phyloP scores from a whole-genome alignment of 2,113 vertebrate species.

The Gymnorhina tibicen region DNA sequence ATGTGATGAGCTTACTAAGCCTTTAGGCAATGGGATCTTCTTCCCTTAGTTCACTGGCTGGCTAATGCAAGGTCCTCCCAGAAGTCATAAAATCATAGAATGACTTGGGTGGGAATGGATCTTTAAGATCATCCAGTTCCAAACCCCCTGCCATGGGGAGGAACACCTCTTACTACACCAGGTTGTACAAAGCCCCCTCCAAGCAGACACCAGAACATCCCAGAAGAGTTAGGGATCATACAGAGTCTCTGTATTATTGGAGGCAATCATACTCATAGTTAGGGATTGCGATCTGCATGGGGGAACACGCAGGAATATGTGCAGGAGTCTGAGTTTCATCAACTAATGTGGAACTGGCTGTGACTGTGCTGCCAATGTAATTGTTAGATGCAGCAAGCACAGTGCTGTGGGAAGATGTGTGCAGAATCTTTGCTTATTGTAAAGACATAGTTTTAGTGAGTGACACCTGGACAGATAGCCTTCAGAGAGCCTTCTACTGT shows the following conservation, averaged over 20 bases:
- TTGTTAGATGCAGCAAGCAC: background rate
- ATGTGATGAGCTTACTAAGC: background rate
- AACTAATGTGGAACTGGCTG: background rate
- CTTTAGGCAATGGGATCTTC: background rate
- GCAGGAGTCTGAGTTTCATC: background rate
- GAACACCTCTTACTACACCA: too few relatives aligned
- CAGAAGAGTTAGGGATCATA: background rate
- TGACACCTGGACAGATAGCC: background rate
- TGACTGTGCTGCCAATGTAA: background rate
- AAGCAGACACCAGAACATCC: background rate
- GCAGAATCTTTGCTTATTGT: background rate
- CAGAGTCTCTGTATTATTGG: background rate
- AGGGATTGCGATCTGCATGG: rapidly evolving
- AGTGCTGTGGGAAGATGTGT: background rate
- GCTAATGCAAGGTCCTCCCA: background rate
- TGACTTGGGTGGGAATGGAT: background rate
- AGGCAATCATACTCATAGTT: background rate
- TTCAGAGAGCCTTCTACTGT: background rate
- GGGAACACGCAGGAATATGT: background rate
- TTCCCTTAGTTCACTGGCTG: background rate
- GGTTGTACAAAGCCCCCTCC: background rate
- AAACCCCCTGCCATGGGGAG: background rate
- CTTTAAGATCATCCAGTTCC: background rate
- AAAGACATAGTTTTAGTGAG: background rate
- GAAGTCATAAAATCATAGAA: background rate